Evolutionary conservation across 2,888 invertebrate genomes (phyloP).

Genomic region (Parnassius smintheus): DNA sequence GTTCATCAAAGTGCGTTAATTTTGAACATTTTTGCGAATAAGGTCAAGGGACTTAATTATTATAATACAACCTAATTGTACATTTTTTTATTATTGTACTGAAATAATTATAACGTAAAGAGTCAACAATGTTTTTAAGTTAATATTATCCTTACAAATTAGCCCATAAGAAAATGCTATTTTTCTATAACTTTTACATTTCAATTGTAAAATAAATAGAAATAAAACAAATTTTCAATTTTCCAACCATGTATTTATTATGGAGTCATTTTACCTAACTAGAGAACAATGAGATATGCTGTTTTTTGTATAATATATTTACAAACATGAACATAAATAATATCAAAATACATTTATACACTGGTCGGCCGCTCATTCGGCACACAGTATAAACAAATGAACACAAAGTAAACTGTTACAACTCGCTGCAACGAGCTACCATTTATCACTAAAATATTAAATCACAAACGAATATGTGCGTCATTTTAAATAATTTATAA

Average conservation of each 20-base stretch:
- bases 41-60: too few relatives aligned
- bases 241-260: slow-evolving; percentile 70
- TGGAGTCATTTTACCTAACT: slow-evolving; percentile 62
- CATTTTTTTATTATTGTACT: too few relatives aligned
- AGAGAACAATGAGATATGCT: slow-evolving; percentile 78
- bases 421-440: slow-evolving; percentile 26
- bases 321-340: slow-evolving; percentile 78
- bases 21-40: too few relatives aligned
- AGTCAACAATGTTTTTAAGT: too few relatives aligned
- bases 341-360: slow-evolving; percentile 73
- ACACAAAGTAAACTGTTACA: slow-evolving; percentile 56
- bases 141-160: too few relatives aligned
- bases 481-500: neutral
- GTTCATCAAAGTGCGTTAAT: too few relatives aligned
- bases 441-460: neutral
- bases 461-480: neutral
- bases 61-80: too few relatives aligned
- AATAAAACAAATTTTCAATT: slow-evolving; percentile 51
- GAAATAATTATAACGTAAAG: too few relatives aligned
- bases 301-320: slow-evolving; percentile 67
- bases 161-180: too few relatives aligned
- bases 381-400: slow-evolving; percentile 43
- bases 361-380: slow-evolving; percentile 34
- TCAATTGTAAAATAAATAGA: slow-evolving; percentile 6
- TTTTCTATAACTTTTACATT: too few relatives aligned